phyloP scores from a whole-genome alignment of 2,797 vertebrate species.

The Diplodus sargus region DNA sequence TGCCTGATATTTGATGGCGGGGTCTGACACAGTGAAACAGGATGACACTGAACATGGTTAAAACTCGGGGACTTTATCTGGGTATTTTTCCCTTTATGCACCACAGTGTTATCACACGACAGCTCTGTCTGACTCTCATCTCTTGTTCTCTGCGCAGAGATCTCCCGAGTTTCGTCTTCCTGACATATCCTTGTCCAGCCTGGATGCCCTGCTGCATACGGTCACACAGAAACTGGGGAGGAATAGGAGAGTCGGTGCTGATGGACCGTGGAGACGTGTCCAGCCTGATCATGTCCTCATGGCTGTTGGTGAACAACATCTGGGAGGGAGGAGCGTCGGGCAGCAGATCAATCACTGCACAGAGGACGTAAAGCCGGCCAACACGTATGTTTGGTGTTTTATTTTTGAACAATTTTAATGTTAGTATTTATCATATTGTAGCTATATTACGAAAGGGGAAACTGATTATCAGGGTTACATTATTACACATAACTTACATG shows the following conservation, averaged over 20 bases:
- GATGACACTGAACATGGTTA: not conserved
- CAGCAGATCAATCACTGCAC: not conserved
- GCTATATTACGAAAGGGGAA: not conserved
- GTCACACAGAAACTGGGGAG: slow-evolving; percentile 55
- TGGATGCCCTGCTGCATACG: slow-evolving; percentile 62
- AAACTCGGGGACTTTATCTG: no score
- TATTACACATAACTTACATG: not conserved
- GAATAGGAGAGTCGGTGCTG: slow-evolving; percentile 35
- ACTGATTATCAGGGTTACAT: not conserved
- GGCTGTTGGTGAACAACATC: slow-evolving; percentile 1
- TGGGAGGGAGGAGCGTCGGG: slow-evolving; percentile 25
- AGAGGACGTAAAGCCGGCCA: not conserved
- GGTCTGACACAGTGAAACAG: not conserved
- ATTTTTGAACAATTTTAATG: not conserved
- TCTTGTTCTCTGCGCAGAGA: slow-evolving; percentile 10
- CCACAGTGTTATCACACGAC: not conserved
- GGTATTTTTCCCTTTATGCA: not conserved
- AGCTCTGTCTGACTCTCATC: not conserved
- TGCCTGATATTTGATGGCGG: no score
- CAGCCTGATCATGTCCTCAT: slow-evolving; percentile 25
- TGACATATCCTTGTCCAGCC: slow-evolving; percentile 65
- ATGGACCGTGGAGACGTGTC: slow-evolving; percentile 22
- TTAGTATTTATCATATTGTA: not conserved
- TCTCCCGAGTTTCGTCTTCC: slow-evolving; percentile 59
- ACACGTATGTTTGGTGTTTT: slow-evolving; percentile 10